Evolutionary conservation across 2,888 invertebrate species (phyloP).

Genomic region (Tigriopus californicus): DNA sequence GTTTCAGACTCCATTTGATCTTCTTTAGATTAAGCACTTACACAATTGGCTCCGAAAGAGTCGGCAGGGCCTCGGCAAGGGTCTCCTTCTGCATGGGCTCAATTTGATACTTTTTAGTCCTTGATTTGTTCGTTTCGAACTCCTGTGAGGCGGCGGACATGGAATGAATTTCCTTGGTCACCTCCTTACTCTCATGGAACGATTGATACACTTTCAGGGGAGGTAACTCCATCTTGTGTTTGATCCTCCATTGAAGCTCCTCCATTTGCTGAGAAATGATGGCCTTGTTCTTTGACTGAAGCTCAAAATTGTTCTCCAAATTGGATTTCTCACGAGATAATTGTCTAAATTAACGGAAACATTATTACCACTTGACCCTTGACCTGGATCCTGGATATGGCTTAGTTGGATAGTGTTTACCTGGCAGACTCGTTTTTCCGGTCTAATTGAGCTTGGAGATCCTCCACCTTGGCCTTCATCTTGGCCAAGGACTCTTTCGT

Average conservation of each 20-base stretch:
- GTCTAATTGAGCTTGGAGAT: conserved; percentile 5
- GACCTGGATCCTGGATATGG: background rate
- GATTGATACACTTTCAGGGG: background rate
- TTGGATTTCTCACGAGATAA: conserved; percentile 9
- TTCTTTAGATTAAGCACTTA: too few species aligned
- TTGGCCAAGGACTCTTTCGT: background rate
- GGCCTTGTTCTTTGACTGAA: background rate
- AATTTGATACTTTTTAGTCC: too few species aligned
- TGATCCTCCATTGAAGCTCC: conserved; percentile 10
- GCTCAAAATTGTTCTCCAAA: conserved; percentile 2
- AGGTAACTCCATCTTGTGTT: background rate
- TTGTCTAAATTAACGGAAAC: conserved; percentile 3
- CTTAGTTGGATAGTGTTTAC: background rate
- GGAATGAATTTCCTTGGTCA: too few species aligned
- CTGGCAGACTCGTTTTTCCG: conserved; percentile 1
- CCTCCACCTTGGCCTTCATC: conserved; percentile 2
- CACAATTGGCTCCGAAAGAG: too few species aligned
- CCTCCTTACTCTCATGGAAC: background rate
- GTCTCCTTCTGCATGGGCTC: too few species aligned
- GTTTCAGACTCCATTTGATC: too few species aligned
- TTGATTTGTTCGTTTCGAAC: too few species aligned
- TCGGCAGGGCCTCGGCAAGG: too few species aligned
- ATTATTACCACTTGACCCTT: background rate
- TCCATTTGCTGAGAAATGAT: background rate
- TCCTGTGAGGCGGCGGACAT: too few species aligned